Percentiles rank a stretch among this genome's conserved stretches.
Evolutionary conservation across 2,113 vertebrate genomes (phyloP).

Genomic region (Capreolus pygargus): DNA sequence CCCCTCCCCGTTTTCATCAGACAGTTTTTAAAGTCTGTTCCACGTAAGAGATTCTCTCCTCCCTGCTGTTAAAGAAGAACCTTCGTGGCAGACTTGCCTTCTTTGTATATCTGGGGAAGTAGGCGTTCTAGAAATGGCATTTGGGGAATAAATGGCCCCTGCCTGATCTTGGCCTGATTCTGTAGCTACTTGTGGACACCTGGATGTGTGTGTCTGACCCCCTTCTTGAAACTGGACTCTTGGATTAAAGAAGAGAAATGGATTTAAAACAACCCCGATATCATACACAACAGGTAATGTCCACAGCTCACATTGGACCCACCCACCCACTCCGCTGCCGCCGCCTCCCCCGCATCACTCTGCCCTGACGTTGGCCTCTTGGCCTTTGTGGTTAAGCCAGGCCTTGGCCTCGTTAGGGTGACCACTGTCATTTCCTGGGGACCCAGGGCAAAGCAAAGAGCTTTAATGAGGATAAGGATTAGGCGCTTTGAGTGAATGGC

Average conservation of each 20-base stretch:
- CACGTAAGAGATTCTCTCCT: not conserved
- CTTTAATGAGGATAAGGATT: not conserved
- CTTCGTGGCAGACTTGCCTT: not conserved
- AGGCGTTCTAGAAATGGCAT: not conserved
- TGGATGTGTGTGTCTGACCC: not conserved
- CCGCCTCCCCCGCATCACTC: fast-evolving
- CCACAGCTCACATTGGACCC: not conserved
- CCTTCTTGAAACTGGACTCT: not conserved
- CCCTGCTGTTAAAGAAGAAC: not conserved
- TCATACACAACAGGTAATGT: not conserved
- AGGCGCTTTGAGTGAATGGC: not conserved
- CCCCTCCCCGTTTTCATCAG: not conserved
- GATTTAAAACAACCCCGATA: not conserved
- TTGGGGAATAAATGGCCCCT: not conserved
- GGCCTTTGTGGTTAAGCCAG: not conserved
- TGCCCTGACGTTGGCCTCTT: not conserved
- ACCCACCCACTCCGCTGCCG: not conserved
- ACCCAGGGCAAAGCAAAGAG: not conserved
- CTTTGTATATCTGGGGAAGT: not conserved
- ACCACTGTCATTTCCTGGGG: not conserved
- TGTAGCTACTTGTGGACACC: not conserved
- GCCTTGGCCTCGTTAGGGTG: not conserved
- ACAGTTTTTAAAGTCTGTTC: not conserved
- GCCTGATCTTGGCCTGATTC: not conserved
- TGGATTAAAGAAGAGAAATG: not conserved